Conservation (phyloP, 2,888 invertebrate species). For the Zhuqinia jingwanae region DNA sequence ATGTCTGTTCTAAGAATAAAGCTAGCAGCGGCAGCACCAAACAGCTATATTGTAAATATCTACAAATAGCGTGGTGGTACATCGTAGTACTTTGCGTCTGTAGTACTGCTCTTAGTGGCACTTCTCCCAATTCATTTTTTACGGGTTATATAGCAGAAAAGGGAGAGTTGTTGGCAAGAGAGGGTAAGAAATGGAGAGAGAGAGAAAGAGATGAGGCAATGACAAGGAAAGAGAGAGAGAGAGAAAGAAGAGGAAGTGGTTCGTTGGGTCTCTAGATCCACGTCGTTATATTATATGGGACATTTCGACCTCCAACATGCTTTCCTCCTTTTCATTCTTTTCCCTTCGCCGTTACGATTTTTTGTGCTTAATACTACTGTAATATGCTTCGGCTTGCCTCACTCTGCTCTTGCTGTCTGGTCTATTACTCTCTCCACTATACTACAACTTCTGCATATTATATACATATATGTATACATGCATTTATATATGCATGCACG, state of each 20-base stretch:
- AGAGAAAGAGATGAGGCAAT: constrained; percentile 65
- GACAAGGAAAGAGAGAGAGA: constrained; percentile 64
- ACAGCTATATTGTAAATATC: no score
- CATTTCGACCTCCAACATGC: constrained; percentile 73
- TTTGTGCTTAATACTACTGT: no score
- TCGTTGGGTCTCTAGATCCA: constrained; percentile 72
- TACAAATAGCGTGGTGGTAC: no score
- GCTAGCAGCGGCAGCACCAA: constrained; percentile 5
- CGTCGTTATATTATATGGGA: constrained; percentile 74
- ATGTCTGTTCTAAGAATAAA: constrained; percentile 62
- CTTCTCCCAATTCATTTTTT: constrained; percentile 69
- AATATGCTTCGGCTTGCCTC: no score
- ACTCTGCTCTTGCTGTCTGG: neutral
- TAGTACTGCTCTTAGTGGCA: constrained; percentile 44
- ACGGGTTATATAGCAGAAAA: constrained; percentile 63
- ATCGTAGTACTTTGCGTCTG: constrained; percentile 21
- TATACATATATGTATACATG: no score
- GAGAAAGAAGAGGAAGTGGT: constrained; percentile 69
- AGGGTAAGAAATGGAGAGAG: no score
- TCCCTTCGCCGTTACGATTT: constrained; percentile 17
- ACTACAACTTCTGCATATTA: neutral
- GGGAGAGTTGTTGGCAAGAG: no score
- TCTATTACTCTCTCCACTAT: neutral
- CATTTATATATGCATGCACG: constrained; percentile 41
- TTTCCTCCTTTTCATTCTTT: constrained; percentile 56